Base-by-base conservation (phyloP, 2,113 vertebrate genomes). In the Crotophaga sulcirostris region DNA sequence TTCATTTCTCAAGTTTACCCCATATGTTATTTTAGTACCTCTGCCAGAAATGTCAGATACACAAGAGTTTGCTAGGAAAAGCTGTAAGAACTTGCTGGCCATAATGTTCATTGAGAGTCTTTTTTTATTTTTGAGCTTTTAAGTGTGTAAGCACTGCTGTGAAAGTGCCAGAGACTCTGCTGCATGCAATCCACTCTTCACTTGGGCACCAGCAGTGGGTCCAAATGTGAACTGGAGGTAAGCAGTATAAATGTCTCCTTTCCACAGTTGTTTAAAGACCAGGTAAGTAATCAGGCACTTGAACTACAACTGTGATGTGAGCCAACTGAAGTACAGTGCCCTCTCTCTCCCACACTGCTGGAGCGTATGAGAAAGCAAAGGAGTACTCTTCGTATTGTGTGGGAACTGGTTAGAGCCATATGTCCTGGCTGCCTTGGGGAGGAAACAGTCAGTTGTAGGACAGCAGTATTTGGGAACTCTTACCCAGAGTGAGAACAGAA, bases 211-310 rank as follows among this genome's bases (percentile, higher is more conserved):
- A 76, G 26, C 10, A 79, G 33, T 24, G 29, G 6, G 33, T 75
- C 21, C 29, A 21, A 55, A 72, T 33, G 11, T 51, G 33, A 82
- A 13, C n/a, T 82, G 38, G 54, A 52, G 8, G 13, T 33, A 73
- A 80, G 24, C 28, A 83, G 40, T 24, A 56, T 9, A 68, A 76
- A 64, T 5, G 3, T 1, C 29, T 64, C 33, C 29, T 28, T 83
- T 18, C 9, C 0, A 0, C 0, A 8, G 13, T 21, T 90, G 16
- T 72, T 81, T 51, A n/a, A 78, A 74, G 47, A 38, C 2, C 36
- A 66, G 10, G 15, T 73, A 34, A 49, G 45, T 44, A 36, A 36
- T 26, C 18, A 44, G 20, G 4, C 3, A 3, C 10, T 47, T 80
- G 73, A 66, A 44, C 31, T 49, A 17, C 72, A 87, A 42, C 34